Base-by-base conservation (phyloP, 2,113 vertebrate genomes). In the Galbula dea region DNA sequence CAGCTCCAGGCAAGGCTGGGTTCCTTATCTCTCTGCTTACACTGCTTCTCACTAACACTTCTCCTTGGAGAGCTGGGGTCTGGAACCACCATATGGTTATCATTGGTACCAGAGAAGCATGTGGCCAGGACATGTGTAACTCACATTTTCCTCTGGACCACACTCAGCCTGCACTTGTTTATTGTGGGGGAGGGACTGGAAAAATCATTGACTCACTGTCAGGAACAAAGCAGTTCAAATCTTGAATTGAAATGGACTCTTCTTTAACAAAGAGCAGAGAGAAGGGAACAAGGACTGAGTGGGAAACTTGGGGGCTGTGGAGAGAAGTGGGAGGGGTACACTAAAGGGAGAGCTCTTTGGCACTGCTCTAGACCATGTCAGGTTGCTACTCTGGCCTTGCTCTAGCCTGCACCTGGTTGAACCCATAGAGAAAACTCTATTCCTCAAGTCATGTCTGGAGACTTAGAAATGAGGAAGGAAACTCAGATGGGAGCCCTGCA, bases 131-230 rank as follows among this genome's bases (percentile, higher is more conserved):
- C 76, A 92, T 30, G 81, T 93, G 79, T 5, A 79, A 61, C 72
- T 97, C 80, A 86, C 79, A 81, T 95, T 97, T 96, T 96, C 97
- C 96, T 92, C 88, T 91, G 94, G 88, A 94, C 91, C 82, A 89
- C 83, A 86, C 88, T 96, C 94, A 86, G 55, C 55, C 86, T 94
- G 55, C 66, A 91, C 83, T 96, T 93, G 94, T 97, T 97, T 67
- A 62, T 37, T 16, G 81, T 82, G 91, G 92, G 90, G 96, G 93
- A 94, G 69, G 93, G 92, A 55, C 88, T 94, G 91, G 87, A 94
- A 97, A 96, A 94, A 82, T 54, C 96, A 79, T 91, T 82, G 94
- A 80, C 67, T 66, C 91, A 88, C 49, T 4, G 2, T 57, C 90
- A 95, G 95, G 95, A 96, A 92, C 86, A 88, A 82, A 84, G 92